Percentiles rank a stretch among this genome's conserved stretches.
Evolutionary conservation across 2,797 vertebrate genomes (phyloP).

Genomic region (Enteromius argenteus): DNA sequence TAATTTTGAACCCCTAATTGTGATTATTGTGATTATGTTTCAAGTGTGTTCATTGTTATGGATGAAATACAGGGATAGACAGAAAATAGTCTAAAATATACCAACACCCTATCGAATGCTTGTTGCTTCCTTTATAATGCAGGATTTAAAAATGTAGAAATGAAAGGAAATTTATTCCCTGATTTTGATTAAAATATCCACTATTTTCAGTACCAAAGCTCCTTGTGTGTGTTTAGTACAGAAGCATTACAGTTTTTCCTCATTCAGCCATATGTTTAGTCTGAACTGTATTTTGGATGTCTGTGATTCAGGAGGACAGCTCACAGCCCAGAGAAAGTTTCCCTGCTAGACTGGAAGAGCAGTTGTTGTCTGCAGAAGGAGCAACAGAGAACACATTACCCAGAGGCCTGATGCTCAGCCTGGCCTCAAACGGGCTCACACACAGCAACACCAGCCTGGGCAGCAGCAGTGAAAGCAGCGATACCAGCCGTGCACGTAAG

Average conservation of each 20-base stretch:
- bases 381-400: conserved; percentile 73
- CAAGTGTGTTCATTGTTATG: neutral
- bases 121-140: neutral
- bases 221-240: neutral
- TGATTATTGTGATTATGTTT: neutral
- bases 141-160: neutral
- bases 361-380: conserved; percentile 75
- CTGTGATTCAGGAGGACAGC: conserved; percentile 83
- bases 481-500: conserved; percentile 85
- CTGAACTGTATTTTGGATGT: conserved; percentile 1
- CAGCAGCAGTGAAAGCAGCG: conserved; percentile 92
- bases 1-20: neutral
- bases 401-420: conserved; percentile 73
- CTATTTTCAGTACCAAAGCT: neutral
- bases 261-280: neutral
- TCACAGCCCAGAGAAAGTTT: conserved; percentile 80
- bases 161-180: neutral
- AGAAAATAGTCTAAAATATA: neutral
- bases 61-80: neutral
- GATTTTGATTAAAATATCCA: neutral
- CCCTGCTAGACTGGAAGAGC: conserved; percentile 86
- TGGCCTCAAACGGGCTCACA: conserved; percentile 86
- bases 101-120: neutral
- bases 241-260: neutral
- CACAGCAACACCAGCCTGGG: conserved; percentile 93